Base-by-base conservation (phyloP, 2,888 invertebrate species). In the Megalurothrips usitatus region DNA sequence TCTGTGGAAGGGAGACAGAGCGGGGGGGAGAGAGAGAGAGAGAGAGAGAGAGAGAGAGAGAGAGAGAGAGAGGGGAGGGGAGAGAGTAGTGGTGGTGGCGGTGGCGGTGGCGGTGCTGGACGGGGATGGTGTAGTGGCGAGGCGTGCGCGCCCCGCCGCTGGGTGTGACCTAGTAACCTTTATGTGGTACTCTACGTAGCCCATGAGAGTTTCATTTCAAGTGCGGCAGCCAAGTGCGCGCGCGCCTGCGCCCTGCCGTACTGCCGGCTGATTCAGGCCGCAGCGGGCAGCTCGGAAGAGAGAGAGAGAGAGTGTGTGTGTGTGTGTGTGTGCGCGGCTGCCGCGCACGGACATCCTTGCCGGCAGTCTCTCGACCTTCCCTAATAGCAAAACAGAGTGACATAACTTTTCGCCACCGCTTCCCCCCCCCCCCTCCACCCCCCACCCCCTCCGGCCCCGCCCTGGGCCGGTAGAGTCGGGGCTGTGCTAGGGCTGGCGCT, bases 341-440 rank as follows among this genome's bases (percentile, higher is more conserved):
- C 34, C 6, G 2, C 6, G 2, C 6, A 2, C 34, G 34, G 2
- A 43, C 34, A 43, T 43, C 34, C 34, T 43, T 43, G 4, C 14
- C 52, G 58, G 58, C 58, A 58, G 58, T 17, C 14, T 43, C 52
- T 19, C 17, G 58, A 58, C 19, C 14, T 14, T 6, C 14, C 14
- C 58, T 58, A 58, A 58, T 58, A 58, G 58, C 19, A 58, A 58
- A 58, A 58, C 58, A 58, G 58, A 58, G 58, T 58, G 58, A 58
- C 58, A 19, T 58, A 19, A 58, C 58, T 58, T 58, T 58, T 58
- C 58, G 58, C 58, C 58, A 19, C 19, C 58, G 14, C 58, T 17
- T 43, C 34, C 6, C n/a, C n/a, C n/a, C n/a, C n/a, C n/a, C n/a
- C n/a, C n/a, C n/a, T n/a, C n/a, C n/a, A 1, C 52, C 52, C 8